Conservation (phyloP, 2,888 invertebrate species). For the Lasioglossum figueresi region DNA sequence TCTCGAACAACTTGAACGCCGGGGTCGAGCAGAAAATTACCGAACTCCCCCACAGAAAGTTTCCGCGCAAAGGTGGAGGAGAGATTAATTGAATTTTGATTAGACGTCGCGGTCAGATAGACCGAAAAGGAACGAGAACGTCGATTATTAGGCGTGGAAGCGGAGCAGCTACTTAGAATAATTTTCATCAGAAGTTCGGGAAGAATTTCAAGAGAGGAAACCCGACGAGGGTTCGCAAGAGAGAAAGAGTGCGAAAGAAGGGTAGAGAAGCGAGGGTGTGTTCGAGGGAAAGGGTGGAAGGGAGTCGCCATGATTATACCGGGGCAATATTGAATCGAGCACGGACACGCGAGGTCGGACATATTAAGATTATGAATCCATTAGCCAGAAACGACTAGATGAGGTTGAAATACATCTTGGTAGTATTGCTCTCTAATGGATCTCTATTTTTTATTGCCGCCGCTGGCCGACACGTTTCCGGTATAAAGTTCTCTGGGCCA, state of each 20-base stretch:
- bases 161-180: slow-evolving; percentile 53
- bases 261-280: not conserved
- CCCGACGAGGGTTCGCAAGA: slow-evolving; percentile 7
- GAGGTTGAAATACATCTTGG: slow-evolving; percentile 67
- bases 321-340: slow-evolving; percentile 75
- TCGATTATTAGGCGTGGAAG: slow-evolving; percentile 52
- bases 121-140: slow-evolving; percentile 21
- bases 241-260: slow-evolving; percentile 14
- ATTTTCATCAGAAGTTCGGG: slow-evolving; percentile 52
- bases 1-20: slow-evolving; percentile 11
- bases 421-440: slow-evolving; percentile 68
- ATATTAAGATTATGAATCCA: slow-evolving; percentile 81
- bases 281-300: not conserved
- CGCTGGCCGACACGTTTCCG: slow-evolving; percentile 15
- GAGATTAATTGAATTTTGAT: slow-evolving; percentile 58
- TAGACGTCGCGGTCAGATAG: slow-evolving; percentile 43
- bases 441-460: slow-evolving; percentile 57
- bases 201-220: slow-evolving; percentile 45
- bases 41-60: not conserved
- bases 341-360: slow-evolving; percentile 75
- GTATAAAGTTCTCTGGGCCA: slow-evolving; percentile 47
- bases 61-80: not conserved
- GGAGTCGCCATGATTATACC: slow-evolving; percentile 52
- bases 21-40: not conserved
- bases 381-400: slow-evolving; percentile 73